Percentiles rank a stretch among this genome's conserved stretches.
Conservation (phyloP, 37 sponge, comb jelly and placozoan species). For the Cliona cf. orientalis region DNA sequence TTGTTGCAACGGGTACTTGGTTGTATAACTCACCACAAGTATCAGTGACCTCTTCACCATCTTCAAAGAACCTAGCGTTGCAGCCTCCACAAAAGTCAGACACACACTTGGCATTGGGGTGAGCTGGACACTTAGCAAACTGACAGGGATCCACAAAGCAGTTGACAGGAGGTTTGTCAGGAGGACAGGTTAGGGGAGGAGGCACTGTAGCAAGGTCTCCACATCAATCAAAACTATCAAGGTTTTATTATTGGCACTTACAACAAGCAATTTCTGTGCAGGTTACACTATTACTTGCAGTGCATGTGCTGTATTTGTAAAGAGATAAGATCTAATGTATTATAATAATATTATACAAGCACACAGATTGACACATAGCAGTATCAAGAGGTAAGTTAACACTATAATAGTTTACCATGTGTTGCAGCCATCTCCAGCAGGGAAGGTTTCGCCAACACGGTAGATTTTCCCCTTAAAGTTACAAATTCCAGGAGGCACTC, state of each 20-base stretch:
- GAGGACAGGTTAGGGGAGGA: too few species aligned
- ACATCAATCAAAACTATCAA: too few species aligned
- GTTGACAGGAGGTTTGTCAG: conserved; percentile 37
- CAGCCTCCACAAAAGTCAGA: conserved; percentile 77
- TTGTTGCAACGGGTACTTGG: too few species aligned
- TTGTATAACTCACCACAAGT: conserved; percentile 19
- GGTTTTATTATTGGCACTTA: not conserved
- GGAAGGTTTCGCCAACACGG: conserved; percentile 17
- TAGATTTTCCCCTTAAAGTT: not conserved
- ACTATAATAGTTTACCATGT: conserved; percentile 3
- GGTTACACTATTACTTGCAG: not conserved
- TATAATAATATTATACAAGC: not conserved
- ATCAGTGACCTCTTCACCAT: conserved; percentile 38
- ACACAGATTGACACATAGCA: too few species aligned
- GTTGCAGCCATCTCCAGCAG: conserved; percentile 35
- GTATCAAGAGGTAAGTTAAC: too few species aligned
- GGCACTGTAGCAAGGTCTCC: too few species aligned
- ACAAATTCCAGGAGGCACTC: not conserved
- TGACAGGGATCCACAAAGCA: conserved; percentile 66
- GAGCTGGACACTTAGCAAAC: conserved; percentile 44
- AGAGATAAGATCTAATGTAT: not conserved
- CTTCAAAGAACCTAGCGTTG: conserved; percentile 60
- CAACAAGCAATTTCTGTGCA: not conserved
- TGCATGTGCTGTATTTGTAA: not conserved
- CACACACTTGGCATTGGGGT: conserved; percentile 54